These are phyloP conservation scores for Hirtodrosophila cameraria DNA, from an alignment of 2,888 invertebrate species.

Conservation along the genomic window DNA sequence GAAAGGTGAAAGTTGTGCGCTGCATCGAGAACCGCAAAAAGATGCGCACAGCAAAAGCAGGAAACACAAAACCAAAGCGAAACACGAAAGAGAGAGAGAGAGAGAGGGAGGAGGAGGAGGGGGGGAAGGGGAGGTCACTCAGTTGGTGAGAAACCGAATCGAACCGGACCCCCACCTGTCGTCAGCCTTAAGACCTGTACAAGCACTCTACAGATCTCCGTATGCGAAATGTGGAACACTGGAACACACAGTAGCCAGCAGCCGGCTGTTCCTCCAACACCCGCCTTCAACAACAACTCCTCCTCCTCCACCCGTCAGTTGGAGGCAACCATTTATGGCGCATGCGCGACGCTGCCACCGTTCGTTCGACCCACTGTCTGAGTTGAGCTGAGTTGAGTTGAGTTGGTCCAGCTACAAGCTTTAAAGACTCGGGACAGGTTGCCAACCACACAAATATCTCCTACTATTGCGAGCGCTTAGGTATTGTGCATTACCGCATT, in stretches of 20 bases:
- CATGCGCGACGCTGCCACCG: slow-evolving; percentile 19
- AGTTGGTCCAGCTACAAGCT: slow-evolving; percentile 30
- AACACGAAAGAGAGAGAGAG: neutral
- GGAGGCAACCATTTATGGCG: slow-evolving; percentile 47
- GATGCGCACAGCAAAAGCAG: slow-evolving; percentile 42
- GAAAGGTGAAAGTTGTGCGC: slow-evolving; percentile 83
- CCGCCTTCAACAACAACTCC: neutral
- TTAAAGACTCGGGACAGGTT: slow-evolving; percentile 38
- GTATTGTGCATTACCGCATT: slow-evolving; percentile 72
- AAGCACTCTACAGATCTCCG: slow-evolving; percentile 62
- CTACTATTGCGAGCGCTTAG: slow-evolving; percentile 3
- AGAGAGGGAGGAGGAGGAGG: neutral
- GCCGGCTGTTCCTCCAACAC: slow-evolving; percentile 6
- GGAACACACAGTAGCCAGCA: slow-evolving; percentile 71
- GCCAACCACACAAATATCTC: slow-evolving; percentile 2
- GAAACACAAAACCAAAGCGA: slow-evolving; percentile 35
- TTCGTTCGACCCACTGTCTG: slow-evolving; percentile 45
- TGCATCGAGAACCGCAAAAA: slow-evolving; percentile 66
- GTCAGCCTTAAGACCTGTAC: slow-evolving; percentile 26
- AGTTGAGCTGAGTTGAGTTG: no score
- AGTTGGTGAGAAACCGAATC: slow-evolving; percentile 45
- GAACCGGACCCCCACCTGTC: slow-evolving; percentile 57
- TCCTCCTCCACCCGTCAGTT: neutral
- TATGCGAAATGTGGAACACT: slow-evolving; percentile 78
- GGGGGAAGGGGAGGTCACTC: slow-evolving; percentile 3